Evolutionary conservation across 2,888 invertebrate genomes (phyloP), one percentile per base, ranked within the genome.

Genomic region (Caenorhabditis drosophilae): DNA sequence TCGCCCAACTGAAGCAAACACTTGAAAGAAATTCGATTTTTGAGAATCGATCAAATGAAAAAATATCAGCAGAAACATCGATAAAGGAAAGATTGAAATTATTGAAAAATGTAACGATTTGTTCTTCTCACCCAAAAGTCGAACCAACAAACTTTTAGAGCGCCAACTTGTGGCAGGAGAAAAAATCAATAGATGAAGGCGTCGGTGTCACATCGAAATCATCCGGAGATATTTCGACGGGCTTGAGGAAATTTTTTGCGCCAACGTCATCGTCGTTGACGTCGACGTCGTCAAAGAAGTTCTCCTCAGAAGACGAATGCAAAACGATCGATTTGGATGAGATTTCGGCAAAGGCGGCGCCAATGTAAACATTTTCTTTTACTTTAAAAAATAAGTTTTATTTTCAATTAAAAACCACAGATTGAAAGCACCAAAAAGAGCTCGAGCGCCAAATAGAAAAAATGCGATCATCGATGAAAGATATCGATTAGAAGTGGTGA

Each of bases 1-100:
- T 64, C 55, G 59, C 55, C 7, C 54, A 64, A 38, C 44, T 58
- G 44, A 59, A 64, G 44, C 41, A 58, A 42, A 46, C 50, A 18
- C 54, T 64, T 31, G 53, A 55, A 42, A 45, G 38, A 20, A 59
- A 50, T 58, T 42, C 50, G 26, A 51, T 25, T 18, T 59, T 38
- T 31, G 55, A 64, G 31, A 45, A 36, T 34, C 41, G 40, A 38
- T 48, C 31, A 23, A 42, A 35, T 31, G 48, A 64, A 16, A 50
- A 48, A 22, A 34, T 52, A 26, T 6, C 51, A 4, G 55, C 71
- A 2, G 59, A 56, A 55, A 60, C 41, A 11, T 57, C 61, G 34
- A 27, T 71, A 20, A 68, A 71, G n/a, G 68, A 71, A 12, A 44
- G 71, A 6, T 20, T 71, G 22, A 59, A 66, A 11, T 54, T 64